Percentiles rank a stretch among this genome's conserved stretches.
Evolutionary conservation across 2,888 invertebrate genomes (phyloP).

Genomic region (Mylabris sibirica): DNA sequence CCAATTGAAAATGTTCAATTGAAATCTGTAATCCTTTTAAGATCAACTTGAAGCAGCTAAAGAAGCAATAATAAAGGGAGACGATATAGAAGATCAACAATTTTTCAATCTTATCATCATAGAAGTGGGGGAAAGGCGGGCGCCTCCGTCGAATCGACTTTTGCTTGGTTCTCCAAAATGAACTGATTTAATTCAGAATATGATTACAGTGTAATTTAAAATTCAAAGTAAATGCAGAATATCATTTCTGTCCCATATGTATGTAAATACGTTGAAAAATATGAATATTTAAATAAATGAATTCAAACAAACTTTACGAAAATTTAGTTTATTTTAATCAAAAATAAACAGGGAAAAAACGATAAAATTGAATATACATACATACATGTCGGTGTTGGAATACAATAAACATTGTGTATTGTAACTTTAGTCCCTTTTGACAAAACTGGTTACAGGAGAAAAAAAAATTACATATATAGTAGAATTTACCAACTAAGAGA

Average conservation of each 20-base stretch:
- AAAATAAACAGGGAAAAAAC: slow-evolving; percentile 49
- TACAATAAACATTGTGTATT: not conserved
- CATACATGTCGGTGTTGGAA: slow-evolving; percentile 12
- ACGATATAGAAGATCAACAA: slow-evolving; percentile 42
- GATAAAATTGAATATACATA: slow-evolving; percentile 53
- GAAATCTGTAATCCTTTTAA: slow-evolving; percentile 31
- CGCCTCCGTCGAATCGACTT: slow-evolving; percentile 51
- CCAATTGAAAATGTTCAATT: slow-evolving; percentile 11
- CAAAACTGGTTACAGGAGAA: not conserved
- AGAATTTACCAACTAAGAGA: no score
- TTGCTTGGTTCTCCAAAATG: slow-evolving; percentile 52
- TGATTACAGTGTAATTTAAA: slow-evolving; percentile 62
- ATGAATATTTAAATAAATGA: slow-evolving; percentile 62
- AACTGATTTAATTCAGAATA: slow-evolving; percentile 63
- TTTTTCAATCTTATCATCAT: slow-evolving; percentile 59
- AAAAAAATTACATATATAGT: no score
- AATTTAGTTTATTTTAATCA: slow-evolving; percentile 60
- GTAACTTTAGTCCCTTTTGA: not conserved
- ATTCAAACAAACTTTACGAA: slow-evolving; percentile 60
- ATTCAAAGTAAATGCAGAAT: slow-evolving; percentile 63
- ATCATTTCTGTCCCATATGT: slow-evolving; percentile 61
- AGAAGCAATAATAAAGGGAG: not conserved
- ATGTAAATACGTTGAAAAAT: slow-evolving; percentile 60
- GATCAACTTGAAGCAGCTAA: slow-evolving; percentile 14
- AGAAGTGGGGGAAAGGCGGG: slow-evolving; percentile 46